Base-by-base conservation (phyloP, 2,113 vertebrate species). In the Amphiprion percula region DNA sequence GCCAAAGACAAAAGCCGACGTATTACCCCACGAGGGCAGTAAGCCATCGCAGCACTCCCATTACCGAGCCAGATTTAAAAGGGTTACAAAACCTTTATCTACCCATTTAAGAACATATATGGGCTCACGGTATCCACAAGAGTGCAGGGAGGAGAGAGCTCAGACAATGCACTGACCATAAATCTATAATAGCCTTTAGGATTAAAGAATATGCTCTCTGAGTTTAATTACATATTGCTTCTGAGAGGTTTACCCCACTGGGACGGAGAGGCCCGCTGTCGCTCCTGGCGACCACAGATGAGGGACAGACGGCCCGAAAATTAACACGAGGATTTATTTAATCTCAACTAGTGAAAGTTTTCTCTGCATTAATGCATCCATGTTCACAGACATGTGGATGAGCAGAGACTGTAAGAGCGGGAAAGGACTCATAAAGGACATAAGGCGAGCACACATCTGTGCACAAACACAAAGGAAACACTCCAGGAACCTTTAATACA, bases 151-250 rank as follows among this genome's bases (percentile, higher is more conserved):
- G 66, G 76, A 83, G 85, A 86, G 33, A 59, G 88, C 84, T 90
- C 88, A 94, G 94, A 94, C 93, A 92, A 93, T 93, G 92, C 77
- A 81, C 82, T 88, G 90, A 86, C 81, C 79, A 88, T 93, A 91
- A 94, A 94, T 92, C 93, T 88, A 87, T 94, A 94, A 95, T 93
- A 94, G 93, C 92, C 92, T 93, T 94, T 91, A 93, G 93, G 93
- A 95, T 95, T 95, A 95, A 87, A 94, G 83, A 95, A 94, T 95
- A 95, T 94, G 93, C 88, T 93, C 85, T 83, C 87, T 49, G 82
- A 90, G 82, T 95, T 95, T 95, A 95, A 95, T 95, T 94, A 93
- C 93, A 94, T 94, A 94, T 94, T 94, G 93, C 92, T 89, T 64
- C 67, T 71, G 90, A 91, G 90, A 89, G 93, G 87, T 91, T 94